Conservation (phyloP, 2,888 invertebrate species). For the Temnothorax ravouxi region DNA sequence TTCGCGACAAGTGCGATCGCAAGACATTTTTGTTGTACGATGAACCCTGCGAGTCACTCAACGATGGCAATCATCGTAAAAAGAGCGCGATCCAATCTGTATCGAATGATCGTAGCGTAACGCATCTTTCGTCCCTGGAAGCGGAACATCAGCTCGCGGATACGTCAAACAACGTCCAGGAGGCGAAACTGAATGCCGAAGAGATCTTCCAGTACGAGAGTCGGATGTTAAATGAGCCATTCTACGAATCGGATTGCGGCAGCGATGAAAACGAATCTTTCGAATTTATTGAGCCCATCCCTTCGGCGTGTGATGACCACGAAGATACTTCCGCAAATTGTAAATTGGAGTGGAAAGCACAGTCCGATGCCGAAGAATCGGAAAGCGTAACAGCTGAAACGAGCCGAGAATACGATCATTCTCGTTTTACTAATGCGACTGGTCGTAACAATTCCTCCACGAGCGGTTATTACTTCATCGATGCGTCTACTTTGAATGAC, state of each 20-base stretch:
- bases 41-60: conserved; percentile 59
- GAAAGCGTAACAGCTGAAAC: conserved; percentile 55
- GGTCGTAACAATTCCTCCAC: conserved; percentile 79
- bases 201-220: conserved; percentile 81
- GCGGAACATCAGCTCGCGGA: conserved; percentile 74
- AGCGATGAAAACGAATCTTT: conserved; percentile 79
- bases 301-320: conserved; percentile 55
- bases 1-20: conserved; percentile 60
- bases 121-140: conserved; percentile 77
- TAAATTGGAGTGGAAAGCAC: conserved; percentile 37
- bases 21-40: conserved; percentile 47
- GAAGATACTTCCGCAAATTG: conserved; percentile 36
- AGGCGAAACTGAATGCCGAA: conserved; percentile 71
- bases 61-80: conserved; percentile 46
- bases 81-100: conserved; percentile 57
- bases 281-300: conserved; percentile 77
- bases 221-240: conserved; percentile 81
- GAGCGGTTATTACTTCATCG: conserved; percentile 91
- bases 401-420: conserved; percentile 48
- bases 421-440: conserved; percentile 65
- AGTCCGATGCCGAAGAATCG: conserved; percentile 54
- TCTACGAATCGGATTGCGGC: conserved; percentile 81
- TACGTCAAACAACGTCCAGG: conserved; percentile 70
- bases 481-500: conserved; percentile 92
- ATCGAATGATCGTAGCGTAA: conserved; percentile 70